Percentiles rank a stretch among this genome's conserved stretches.
Evolutionary conservation across 2,797 vertebrate species (phyloP).

Genomic region (Acanthurus tractus): DNA sequence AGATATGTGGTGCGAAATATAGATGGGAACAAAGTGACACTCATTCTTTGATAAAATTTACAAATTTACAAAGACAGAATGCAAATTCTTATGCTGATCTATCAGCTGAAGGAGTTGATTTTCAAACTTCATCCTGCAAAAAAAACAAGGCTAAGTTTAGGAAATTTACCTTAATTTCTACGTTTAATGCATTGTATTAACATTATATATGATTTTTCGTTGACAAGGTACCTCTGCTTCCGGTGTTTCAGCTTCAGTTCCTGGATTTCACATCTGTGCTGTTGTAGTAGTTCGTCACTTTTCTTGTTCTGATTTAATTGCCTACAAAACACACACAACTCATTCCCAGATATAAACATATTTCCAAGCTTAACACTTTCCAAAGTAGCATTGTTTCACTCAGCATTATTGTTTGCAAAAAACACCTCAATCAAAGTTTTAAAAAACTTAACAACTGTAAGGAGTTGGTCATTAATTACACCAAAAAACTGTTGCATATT

Average conservation of each 20-base stretch:
- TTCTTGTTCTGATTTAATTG: constrained; percentile 74
- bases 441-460: not conserved
- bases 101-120: constrained; percentile 83
- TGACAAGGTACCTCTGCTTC: constrained; percentile 78
- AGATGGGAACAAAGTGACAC: not conserved
- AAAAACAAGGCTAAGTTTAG: constrained; percentile 26
- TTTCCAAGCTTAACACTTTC: not conserved
- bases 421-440: no score
- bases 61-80: constrained; percentile 81
- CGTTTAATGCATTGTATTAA: not conserved
- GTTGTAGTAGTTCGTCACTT: constrained; percentile 76
- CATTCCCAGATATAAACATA: not conserved
- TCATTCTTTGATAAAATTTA: not conserved
- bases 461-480: not conserved
- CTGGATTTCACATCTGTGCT: constrained; percentile 84
- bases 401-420: not conserved
- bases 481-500: not conserved
- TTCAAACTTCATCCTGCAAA: constrained; percentile 84
- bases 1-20: not conserved
- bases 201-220: not conserved
- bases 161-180: not conserved
- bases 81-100: constrained; percentile 83
- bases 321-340: constrained; percentile 66
- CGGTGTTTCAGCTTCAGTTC: constrained; percentile 83
- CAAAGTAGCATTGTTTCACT: not conserved